Evolutionary conservation across 2,888 invertebrate species (phyloP).

Genomic region (Omphaloscelis lunosa): DNA sequence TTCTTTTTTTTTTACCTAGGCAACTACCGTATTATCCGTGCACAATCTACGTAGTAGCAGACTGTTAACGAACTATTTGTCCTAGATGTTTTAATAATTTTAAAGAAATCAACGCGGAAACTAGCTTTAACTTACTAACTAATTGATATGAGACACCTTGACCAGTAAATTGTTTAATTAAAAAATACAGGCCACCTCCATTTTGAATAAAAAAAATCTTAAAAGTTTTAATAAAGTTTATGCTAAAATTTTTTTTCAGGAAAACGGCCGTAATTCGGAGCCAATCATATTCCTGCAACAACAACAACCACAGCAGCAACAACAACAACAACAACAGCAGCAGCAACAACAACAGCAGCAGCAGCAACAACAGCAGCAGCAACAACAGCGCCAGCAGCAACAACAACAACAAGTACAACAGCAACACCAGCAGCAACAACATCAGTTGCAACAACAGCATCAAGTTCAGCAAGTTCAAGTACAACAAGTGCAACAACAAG

Average conservation of each 20-base stretch:
- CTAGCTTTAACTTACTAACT: too few relatives aligned
- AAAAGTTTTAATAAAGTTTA: not conserved
- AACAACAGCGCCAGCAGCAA: slow-evolving; percentile 44
- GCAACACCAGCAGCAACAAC: slow-evolving; percentile 75
- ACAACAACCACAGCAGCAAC: slow-evolving; percentile 30
- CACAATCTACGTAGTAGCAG: too few relatives aligned
- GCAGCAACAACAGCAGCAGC: slow-evolving; percentile 45
- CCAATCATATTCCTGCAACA: slow-evolving; percentile 60
- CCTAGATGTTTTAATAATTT: too few relatives aligned
- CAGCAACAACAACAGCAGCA: slow-evolving; percentile 43
- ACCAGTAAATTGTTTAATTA: too few relatives aligned
- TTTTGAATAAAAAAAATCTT: not conserved
- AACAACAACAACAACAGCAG: slow-evolving; percentile 26
- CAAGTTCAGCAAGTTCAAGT: slow-evolving; percentile 74
- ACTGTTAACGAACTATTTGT: too few relatives aligned
- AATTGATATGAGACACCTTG: too few relatives aligned
- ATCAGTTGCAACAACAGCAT: slow-evolving; percentile 69
- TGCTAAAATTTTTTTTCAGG: slow-evolving; percentile 30
- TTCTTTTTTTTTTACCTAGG: too few relatives aligned
- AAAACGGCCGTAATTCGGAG: slow-evolving; percentile 51
- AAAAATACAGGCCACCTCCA: too few relatives aligned
- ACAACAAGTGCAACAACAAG: slow-evolving; percentile 71
- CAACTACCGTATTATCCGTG: too few relatives aligned
- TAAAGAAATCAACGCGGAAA: too few relatives aligned
- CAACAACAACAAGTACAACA: slow-evolving; percentile 69